Conservation (phyloP, 1,140 invertebrate genomes). For the Platyura marginata region DNA sequence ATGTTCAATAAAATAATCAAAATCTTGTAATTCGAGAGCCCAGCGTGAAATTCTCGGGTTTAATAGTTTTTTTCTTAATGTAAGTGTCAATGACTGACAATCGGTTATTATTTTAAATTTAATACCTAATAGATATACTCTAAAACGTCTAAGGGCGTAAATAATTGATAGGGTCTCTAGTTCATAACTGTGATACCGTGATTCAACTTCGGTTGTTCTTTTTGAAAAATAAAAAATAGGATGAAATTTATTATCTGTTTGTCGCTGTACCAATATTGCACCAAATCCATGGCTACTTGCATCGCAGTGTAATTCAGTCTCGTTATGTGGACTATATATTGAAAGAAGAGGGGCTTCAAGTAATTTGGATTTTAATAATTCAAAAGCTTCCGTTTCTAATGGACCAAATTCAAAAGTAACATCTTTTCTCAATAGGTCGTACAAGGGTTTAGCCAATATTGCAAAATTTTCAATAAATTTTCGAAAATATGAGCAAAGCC, state of each 20-base stretch:
- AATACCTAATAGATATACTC: conserved; percentile 26
- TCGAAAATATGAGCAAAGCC: conserved; percentile 11
- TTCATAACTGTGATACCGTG: conserved; percentile 26
- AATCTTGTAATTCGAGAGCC: conserved; percentile 9
- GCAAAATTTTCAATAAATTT: conserved; percentile 10
- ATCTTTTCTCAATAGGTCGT: conserved; percentile 7
- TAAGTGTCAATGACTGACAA: conserved; percentile 19
- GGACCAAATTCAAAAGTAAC: conserved; percentile 7
- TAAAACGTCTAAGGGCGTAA: conserved; percentile 27
- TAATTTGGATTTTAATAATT: conserved; percentile 6
- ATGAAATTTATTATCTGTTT: conserved; percentile 11
- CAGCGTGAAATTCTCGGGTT: conserved; percentile 18
- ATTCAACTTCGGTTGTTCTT: conserved; percentile 20
- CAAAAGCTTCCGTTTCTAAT: conserved; percentile 5
- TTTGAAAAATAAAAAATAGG: conserved; percentile 25
- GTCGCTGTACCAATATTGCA: conserved; percentile 15
- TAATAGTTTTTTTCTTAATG: conserved; percentile 22
- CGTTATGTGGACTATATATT: conserved; percentile 5
- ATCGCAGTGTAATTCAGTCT: conserved; percentile 14
- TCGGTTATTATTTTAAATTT: conserved; percentile 26
- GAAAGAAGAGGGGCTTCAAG: conserved; percentile 6
- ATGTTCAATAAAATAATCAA: conserved; percentile 5
- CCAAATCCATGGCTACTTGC: conserved; percentile 13
- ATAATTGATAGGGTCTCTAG: conserved; percentile 30
- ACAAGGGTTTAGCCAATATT: conserved; percentile 10